Percentiles rank a stretch among this genome's conserved stretches.
Evolutionary conservation across 2,888 invertebrate genomes (phyloP).

Genomic region (Ochlodes sylvanus): DNA sequence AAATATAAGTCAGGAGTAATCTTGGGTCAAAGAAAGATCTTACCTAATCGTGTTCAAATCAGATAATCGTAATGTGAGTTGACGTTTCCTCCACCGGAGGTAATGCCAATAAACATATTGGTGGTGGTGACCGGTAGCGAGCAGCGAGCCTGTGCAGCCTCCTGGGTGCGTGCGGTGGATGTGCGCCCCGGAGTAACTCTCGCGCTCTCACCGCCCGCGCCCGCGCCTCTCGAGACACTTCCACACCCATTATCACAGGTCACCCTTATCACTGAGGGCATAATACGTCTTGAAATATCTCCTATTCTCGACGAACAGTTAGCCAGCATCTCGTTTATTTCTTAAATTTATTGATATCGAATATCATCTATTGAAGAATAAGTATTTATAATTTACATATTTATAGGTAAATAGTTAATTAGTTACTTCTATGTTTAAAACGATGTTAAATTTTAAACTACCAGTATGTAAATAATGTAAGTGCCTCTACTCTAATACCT

Average conservation of each 20-base stretch:
- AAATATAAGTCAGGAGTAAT: background rate
- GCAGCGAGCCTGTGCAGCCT: constrained; percentile 26
- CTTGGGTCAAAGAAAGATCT: constrained; percentile 51
- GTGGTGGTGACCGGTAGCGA: constrained; percentile 41
- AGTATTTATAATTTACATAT: too few relatives aligned
- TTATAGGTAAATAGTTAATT: too few relatives aligned
- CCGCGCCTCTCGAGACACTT: constrained; percentile 50
- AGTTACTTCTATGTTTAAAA: too few relatives aligned
- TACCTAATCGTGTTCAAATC: constrained; percentile 74
- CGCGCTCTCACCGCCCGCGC: constrained; percentile 34
- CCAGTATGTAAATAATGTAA: too few relatives aligned
- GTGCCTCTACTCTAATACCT: too few relatives aligned
- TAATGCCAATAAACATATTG: constrained; percentile 84
- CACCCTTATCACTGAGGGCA: constrained; percentile 71
- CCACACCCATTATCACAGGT: constrained; percentile 67
- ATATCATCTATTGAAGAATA: too few relatives aligned
- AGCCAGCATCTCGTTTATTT: background rate
- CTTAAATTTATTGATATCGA: background rate
- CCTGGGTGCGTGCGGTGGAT: constrained; percentile 49
- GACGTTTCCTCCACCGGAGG: constrained; percentile 79
- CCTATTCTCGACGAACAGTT: constrained; percentile 43
- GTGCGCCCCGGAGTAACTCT: constrained; percentile 48
- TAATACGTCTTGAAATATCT: constrained; percentile 64
- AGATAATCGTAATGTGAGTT: constrained; percentile 82
- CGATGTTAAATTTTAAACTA: too few relatives aligned